These are phyloP conservation scores for Gorsachius goisagi DNA, from an alignment of 2,113 vertebrate genomes.

Conservation along the genomic window DNA sequence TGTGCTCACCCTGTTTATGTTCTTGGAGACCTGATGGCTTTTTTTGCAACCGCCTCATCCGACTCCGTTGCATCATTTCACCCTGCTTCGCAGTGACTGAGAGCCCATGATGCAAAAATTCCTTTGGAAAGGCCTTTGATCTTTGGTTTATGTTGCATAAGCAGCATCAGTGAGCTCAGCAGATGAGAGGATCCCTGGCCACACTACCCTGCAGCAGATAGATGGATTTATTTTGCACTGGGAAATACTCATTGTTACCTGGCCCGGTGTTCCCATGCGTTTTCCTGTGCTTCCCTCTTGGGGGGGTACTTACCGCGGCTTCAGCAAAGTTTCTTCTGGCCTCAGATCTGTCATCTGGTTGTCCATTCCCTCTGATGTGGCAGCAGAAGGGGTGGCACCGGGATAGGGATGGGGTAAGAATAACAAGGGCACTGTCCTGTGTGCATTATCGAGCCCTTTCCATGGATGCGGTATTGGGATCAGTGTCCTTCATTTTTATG, in stretches of 20 bases:
- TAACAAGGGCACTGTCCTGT: neutral
- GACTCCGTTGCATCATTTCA: neutral
- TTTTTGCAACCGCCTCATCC: neutral
- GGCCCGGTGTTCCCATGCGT: fast-evolving
- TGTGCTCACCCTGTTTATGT: neutral
- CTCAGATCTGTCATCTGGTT: neutral
- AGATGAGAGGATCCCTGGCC: neutral
- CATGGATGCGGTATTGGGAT: neutral
- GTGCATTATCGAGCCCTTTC: neutral
- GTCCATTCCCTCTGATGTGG: neutral
- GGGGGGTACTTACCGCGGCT: neutral
- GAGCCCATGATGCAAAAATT: neutral
- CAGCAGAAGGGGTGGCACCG: neutral
- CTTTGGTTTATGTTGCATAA: neutral
- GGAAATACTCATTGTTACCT: fast-evolving
- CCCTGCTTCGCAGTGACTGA: neutral
- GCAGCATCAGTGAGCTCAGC: neutral
- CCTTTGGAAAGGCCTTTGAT: neutral
- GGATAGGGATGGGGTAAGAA: neutral
- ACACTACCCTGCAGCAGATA: neutral
- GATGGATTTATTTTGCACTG: neutral
- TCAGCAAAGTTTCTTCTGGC: neutral
- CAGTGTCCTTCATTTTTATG: neutral
- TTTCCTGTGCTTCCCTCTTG: neutral
- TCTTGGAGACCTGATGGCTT: neutral